phyloP scores from a whole-genome alignment of 2,888 invertebrate species.

The Hesperia comma region DNA sequence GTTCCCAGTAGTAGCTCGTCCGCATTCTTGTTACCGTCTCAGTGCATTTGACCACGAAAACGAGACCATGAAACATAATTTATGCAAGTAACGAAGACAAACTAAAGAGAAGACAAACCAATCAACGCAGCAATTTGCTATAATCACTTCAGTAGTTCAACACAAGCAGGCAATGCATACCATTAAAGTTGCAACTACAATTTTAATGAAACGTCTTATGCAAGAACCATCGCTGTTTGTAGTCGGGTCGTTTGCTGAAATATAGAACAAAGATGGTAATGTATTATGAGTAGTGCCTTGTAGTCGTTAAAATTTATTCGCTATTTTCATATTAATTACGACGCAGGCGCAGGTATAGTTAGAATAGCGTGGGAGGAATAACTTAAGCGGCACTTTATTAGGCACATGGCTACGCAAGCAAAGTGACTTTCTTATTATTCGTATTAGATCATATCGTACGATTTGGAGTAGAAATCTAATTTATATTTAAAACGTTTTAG shows the following conservation, averaged over 20 bases:
- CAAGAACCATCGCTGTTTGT: slow-evolving; percentile 4
- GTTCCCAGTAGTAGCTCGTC: too few species aligned
- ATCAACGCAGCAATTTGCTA: slow-evolving; percentile 12
- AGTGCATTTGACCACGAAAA: too few species aligned
- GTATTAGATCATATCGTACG: slow-evolving; percentile 14
- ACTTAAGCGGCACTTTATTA: slow-evolving; percentile 12
- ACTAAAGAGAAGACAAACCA: not conserved
- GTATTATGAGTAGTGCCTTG: slow-evolving; percentile 15
- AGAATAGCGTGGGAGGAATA: slow-evolving; percentile 39
- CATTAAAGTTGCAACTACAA: not conserved
- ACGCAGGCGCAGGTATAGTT: slow-evolving; percentile 30
- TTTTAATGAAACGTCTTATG: not conserved
- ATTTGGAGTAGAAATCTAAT: slow-evolving; percentile 17
- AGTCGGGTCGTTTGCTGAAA: not conserved
- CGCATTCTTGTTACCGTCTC: too few species aligned
- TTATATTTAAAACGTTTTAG: slow-evolving; percentile 16
- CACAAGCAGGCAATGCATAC: slow-evolving; percentile 1
- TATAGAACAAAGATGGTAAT: slow-evolving; percentile 4
- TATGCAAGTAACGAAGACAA: too few species aligned
- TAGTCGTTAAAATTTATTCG: slow-evolving; percentile 31
- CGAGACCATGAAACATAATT: too few species aligned
- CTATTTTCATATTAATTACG: slow-evolving; percentile 38
- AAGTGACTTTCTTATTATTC: slow-evolving; percentile 23
- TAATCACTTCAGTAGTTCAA: not conserved
- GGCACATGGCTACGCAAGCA: slow-evolving; percentile 8